Percentiles rank a stretch among this genome's conserved stretches.
Conservation (phyloP, 2,797 vertebrate species). For the Acanthurus tractus region DNA sequence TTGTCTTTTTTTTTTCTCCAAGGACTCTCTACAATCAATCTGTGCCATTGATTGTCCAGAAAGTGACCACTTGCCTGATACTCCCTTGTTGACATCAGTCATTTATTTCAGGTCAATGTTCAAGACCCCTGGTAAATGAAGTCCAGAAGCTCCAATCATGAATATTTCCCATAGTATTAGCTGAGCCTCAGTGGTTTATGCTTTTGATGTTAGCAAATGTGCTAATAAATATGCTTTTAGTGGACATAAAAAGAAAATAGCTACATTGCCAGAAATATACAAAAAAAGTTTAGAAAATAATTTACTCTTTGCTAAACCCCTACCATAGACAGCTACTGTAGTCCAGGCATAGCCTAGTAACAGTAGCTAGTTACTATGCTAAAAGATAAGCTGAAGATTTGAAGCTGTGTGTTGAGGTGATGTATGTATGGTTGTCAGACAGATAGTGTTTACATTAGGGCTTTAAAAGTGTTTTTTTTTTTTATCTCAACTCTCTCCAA, state of each 20-base stretch:
- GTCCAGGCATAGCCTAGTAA: no score
- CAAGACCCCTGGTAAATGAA: conserved; percentile 20
- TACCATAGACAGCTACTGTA: neutral
- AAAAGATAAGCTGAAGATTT: neutral
- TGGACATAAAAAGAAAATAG: neutral
- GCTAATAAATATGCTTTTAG: conserved; percentile 17
- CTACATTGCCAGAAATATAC: neutral
- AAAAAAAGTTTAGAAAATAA: neutral
- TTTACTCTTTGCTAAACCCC: neutral
- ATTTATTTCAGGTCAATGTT: conserved; percentile 50
- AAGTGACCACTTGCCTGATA: conserved; percentile 22
- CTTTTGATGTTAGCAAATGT: conserved; percentile 10
- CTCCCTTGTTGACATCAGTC: conserved; percentile 31
- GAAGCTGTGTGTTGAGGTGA: neutral
- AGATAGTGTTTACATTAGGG: neutral
- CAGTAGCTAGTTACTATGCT: neutral
- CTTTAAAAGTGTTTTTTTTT: neutral
- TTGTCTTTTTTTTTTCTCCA: conserved; percentile 22
- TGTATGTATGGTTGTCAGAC: neutral
- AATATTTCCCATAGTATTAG: conserved; percentile 9
- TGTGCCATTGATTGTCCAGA: conserved; percentile 33
- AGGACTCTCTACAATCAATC: conserved; percentile 38
- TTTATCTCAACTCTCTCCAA: neutral
- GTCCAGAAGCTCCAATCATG: conserved; percentile 15
- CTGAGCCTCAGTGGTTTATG: conserved; percentile 2